phyloP scores from a whole-genome alignment of 2,888 invertebrate species.

The Tipula lateralis region DNA sequence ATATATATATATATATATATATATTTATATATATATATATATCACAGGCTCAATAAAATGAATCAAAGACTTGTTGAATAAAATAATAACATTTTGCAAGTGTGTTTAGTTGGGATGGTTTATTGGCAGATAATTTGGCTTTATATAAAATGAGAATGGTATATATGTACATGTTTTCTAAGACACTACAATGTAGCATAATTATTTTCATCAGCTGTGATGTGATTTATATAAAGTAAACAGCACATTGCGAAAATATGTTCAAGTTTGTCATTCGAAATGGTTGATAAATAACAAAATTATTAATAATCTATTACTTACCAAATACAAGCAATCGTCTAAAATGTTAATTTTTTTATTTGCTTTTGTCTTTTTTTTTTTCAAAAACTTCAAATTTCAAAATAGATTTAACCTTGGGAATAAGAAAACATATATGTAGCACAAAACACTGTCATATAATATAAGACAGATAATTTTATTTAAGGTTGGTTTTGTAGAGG shows the following conservation, averaged over 20 bases:
- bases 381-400: neutral
- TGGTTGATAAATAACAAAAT: neutral
- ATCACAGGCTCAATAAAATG: too few species aligned
- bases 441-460: neutral
- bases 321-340: neutral
- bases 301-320: neutral
- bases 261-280: neutral
- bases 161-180: too few species aligned
- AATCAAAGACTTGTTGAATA: too few species aligned
- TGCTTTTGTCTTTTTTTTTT: neutral
- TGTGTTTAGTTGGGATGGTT: too few species aligned
- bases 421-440: neutral
- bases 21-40: too few species aligned
- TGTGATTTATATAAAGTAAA: neutral
- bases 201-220: neutral
- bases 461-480: neutral
- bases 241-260: neutral
- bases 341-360: slow-evolving; percentile 13
- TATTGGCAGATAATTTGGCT: too few species aligned
- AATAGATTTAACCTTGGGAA: neutral
- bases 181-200: too few species aligned
- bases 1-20: too few species aligned
- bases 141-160: too few species aligned
- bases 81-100: too few species aligned
- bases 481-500: neutral